Evolutionary conservation across 2,888 invertebrate genomes (phyloP), one percentile per base, ranked within the genome.

Genomic region (Dryobota labecula): DNA sequence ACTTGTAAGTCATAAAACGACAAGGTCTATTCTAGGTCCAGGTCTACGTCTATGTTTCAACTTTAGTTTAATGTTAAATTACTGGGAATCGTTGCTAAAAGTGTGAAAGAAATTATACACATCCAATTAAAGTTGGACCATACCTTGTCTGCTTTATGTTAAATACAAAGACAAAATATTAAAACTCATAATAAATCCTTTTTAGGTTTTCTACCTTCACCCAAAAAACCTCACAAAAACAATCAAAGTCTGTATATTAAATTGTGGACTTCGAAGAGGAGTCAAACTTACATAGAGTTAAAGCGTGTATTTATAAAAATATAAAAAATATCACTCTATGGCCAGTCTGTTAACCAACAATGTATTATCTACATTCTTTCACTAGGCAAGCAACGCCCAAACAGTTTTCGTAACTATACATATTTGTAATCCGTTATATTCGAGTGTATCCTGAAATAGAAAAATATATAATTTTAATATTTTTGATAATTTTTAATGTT

Each of bases 371-470:
- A 76, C 61, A 73, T 76, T 80, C 72, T 51, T 67, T 70, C 67
- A 64, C 88, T 91, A 95, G 78, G 93, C 93, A 49, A 96, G 91
- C 69, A 96, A 90, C 20, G 93, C 94, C 93, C 92, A 94, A 43
- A 95, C 94, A 2, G 93, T 93, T 92, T 93, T 92, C 70, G 95
- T 93, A 67, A 95, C 93, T 80, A 95, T 90, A 79, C 90, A 91
- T 88, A 95, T 93, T 87, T 93, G 87, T 85, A 94, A 85, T 86
- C 95, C 96, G 66, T 95, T 94, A 95, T 92, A 95, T 94, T 94
- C 94, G 91, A 96, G 93, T 90, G 92, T 92, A 92, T 92, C 94
- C 95, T 95, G 95, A 86, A 95, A 95, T 89, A 80, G 84, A 90
- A 92, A 84, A 84, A 84, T 75, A 75, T 47, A 80, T 75, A 75